phyloP scores from a whole-genome alignment of 2,888 invertebrate species.

The Saturnia pavonia region DNA sequence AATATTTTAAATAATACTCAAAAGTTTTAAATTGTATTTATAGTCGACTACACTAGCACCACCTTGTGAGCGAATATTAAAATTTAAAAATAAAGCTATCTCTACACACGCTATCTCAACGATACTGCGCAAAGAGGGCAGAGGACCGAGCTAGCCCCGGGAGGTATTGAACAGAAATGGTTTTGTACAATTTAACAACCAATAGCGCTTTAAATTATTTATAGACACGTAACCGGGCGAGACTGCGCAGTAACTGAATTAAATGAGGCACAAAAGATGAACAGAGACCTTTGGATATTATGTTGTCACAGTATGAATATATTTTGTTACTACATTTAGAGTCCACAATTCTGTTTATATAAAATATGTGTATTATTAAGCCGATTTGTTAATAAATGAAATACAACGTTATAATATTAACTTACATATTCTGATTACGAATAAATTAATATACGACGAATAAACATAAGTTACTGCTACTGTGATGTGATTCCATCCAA shows the following conservation, averaged over 20 bases:
- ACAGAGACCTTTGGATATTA: slow-evolving; percentile 5
- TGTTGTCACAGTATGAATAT: neutral
- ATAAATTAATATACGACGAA: neutral
- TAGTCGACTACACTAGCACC: neutral
- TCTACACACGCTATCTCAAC: neutral
- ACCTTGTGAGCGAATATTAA: neutral
- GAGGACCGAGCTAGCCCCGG: slow-evolving; percentile 7
- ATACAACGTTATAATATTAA: neutral
- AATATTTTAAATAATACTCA: slow-evolving; percentile 3
- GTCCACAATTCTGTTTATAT: neutral
- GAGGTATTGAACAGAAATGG: slow-evolving; percentile 35
- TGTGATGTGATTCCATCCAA: neutral
- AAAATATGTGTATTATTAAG: neutral
- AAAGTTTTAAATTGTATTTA: neutral
- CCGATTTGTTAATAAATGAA: slow-evolving; percentile 1
- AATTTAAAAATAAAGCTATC: neutral
- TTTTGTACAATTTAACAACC: slow-evolving; percentile 34
- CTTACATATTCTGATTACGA: neutral
- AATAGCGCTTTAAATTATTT: slow-evolving; percentile 40
- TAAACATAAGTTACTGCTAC: neutral
- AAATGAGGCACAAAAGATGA: slow-evolving; percentile 31
- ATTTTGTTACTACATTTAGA: slow-evolving; percentile 1
- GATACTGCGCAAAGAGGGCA: slow-evolving; percentile 7
- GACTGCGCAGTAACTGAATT: slow-evolving; percentile 16
- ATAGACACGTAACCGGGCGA: slow-evolving; percentile 31